Conservation (phyloP, 1,140 invertebrate genomes). For the Saccostrea echinata region DNA sequence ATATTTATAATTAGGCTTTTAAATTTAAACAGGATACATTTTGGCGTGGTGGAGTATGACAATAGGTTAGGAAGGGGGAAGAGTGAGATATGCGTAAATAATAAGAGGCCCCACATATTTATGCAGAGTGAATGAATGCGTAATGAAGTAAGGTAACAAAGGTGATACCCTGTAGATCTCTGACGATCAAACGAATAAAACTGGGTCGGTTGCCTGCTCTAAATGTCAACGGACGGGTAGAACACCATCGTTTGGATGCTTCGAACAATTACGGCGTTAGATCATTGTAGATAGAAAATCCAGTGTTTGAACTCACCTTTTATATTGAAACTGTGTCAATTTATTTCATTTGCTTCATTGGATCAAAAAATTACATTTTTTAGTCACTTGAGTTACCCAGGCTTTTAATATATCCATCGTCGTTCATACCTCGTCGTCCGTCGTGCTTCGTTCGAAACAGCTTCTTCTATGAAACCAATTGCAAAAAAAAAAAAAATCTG, state of each 20-base stretch:
- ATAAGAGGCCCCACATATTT: not conserved
- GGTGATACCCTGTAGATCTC: not conserved
- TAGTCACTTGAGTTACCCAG: too few relatives aligned
- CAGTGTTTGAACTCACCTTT: too few relatives aligned
- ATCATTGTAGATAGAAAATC: too few relatives aligned
- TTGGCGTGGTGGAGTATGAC: not conserved
- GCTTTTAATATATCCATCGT: too few relatives aligned
- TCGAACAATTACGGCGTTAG: too few relatives aligned
- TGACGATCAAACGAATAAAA: not conserved
- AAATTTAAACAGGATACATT: not conserved
- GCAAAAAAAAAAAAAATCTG: too few relatives aligned
- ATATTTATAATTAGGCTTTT: not conserved
- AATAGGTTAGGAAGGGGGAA: not conserved
- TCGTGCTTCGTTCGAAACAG: too few relatives aligned
- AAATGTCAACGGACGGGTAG: not conserved
- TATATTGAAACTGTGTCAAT: too few relatives aligned
- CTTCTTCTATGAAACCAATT: too few relatives aligned
- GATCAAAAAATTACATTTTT: too few relatives aligned
- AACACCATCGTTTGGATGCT: not conserved
- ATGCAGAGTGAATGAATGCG: constrained; percentile 10
- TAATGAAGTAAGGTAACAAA: not conserved
- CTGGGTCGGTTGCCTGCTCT: not conserved
- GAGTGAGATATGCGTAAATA: not conserved
- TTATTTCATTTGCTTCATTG: too few relatives aligned
- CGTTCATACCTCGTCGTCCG: too few relatives aligned